A percentile compares a stretch with the other conserved stretches of the same genome.
phyloP scores from a whole-genome alignment of 2,888 invertebrate genomes.

The Epistrophe eligans region DNA sequence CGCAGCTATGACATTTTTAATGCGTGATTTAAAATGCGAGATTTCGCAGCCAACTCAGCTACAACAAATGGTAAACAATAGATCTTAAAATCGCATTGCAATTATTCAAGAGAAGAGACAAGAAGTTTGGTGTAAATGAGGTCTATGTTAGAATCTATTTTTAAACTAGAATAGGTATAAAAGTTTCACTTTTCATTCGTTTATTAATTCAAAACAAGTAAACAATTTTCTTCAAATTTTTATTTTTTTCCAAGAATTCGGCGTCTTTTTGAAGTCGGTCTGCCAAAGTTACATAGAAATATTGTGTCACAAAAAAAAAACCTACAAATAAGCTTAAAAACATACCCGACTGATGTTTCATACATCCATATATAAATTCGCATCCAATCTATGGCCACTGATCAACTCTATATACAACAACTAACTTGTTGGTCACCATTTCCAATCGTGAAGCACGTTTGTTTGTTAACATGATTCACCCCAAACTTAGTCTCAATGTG shows the following conservation, averaged over 20 bases:
- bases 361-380: background rate
- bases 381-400: background rate
- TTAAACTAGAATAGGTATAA: too few species aligned
- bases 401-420: background rate
- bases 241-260: background rate
- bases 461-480: constrained; percentile 35
- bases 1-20: too few species aligned
- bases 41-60: too few species aligned
- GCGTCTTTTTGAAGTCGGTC: background rate
- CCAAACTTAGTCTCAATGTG: constrained; percentile 18
- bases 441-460: constrained; percentile 44
- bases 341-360: background rate
- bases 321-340: background rate
- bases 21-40: too few species aligned
- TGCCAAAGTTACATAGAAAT: background rate
- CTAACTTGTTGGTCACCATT: constrained; percentile 32
- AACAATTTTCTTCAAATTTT: background rate
- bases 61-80: too few species aligned
- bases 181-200: background rate
- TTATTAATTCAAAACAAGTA: background rate
- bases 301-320: background rate
- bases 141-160: too few species aligned
- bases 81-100: too few species aligned
- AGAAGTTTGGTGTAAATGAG: too few species aligned
- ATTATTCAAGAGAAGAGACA: too few species aligned